Percentiles rank a stretch among this genome's conserved stretches.
These are phyloP conservation scores for Scarus forsteni DNA, from an alignment of 2,797 vertebrate genomes.

Conservation along the genomic window DNA sequence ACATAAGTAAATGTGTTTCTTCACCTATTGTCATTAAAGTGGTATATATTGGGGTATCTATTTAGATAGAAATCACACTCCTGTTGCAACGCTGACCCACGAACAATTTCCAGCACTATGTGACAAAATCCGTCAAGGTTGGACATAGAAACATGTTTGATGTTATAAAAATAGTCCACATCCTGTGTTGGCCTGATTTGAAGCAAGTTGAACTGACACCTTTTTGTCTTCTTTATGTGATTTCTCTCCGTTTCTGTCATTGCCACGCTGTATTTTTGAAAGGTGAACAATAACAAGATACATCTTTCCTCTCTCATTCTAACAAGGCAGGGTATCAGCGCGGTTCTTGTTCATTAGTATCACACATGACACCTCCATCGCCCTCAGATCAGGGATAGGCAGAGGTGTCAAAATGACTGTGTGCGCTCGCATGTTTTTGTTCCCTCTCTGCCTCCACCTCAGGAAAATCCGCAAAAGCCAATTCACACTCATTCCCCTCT, in stretches of 20 bases:
- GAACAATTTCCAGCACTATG: background rate
- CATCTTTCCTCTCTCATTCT: conserved; percentile 65
- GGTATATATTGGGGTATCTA: too few species aligned
- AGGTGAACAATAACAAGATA: conserved; percentile 72
- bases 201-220: conserved; percentile 51
- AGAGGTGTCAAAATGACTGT: conserved; percentile 75
- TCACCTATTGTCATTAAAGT: too few species aligned
- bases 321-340: conserved; percentile 71
- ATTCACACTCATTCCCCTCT: conserved; percentile 59
- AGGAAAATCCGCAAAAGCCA: conserved; percentile 68
- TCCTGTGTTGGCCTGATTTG: conserved; percentile 54
- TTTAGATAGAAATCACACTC: too few species aligned
- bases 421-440: conserved; percentile 33
- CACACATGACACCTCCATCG: conserved; percentile 74
- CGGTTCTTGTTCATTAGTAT: conserved; percentile 76
- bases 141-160: conserved; percentile 2
- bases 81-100: background rate
- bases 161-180: conserved; percentile 36
- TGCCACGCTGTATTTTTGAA: conserved; percentile 51
- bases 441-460: conserved; percentile 50
- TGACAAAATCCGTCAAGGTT: conserved; percentile 24
- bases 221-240: conserved; percentile 5
- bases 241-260: conserved; percentile 43
- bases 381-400: conserved; percentile 72
- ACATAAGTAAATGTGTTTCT: too few species aligned